Conservation (phyloP, 1,140 invertebrate genomes). For the Caenorhabditis latens region DNA sequence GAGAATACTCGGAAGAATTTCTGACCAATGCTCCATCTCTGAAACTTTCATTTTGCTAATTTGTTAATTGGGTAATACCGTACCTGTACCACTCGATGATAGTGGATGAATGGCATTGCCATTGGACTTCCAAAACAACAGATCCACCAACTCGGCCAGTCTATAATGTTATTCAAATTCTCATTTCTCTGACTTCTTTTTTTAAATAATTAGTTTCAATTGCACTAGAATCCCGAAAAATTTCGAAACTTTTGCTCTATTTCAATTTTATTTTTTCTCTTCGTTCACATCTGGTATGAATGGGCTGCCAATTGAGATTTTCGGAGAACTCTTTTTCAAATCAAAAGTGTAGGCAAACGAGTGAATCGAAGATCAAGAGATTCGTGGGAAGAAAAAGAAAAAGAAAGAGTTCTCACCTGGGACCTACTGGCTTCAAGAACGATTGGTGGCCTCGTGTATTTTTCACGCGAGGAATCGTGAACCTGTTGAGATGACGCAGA, state of each 20-base stretch:
- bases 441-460: slow-evolving; percentile 71
- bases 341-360: slow-evolving; percentile 10
- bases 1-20: slow-evolving; percentile 68
- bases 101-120: slow-evolving; percentile 75
- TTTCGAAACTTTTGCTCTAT: background rate
- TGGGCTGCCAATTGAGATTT: slow-evolving; percentile 36
- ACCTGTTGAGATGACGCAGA: slow-evolving; percentile 41
- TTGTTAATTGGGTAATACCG: too few species aligned
- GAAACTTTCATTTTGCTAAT: background rate
- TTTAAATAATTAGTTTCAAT: background rate
- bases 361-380: slow-evolving; percentile 47
- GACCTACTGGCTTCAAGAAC: slow-evolving; percentile 72
- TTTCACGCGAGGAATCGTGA: slow-evolving; percentile 54
- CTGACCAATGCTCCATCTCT: slow-evolving; percentile 71
- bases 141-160: slow-evolving; percentile 69
- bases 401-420: slow-evolving; percentile 66
- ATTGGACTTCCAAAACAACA: slow-evolving; percentile 72
- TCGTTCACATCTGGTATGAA: slow-evolving; percentile 47
- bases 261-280: background rate
- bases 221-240: background rate
- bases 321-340: slow-evolving; percentile 43
- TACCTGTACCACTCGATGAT: slow-evolving; percentile 77
- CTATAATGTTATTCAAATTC: slow-evolving; percentile 52
- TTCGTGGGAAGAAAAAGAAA: slow-evolving; percentile 11
- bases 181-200: background rate